Evolutionary conservation across 2,888 invertebrate species (phyloP), one percentile per base, ranked within the genome.

Genomic region (Cerastis rubricosa): DNA sequence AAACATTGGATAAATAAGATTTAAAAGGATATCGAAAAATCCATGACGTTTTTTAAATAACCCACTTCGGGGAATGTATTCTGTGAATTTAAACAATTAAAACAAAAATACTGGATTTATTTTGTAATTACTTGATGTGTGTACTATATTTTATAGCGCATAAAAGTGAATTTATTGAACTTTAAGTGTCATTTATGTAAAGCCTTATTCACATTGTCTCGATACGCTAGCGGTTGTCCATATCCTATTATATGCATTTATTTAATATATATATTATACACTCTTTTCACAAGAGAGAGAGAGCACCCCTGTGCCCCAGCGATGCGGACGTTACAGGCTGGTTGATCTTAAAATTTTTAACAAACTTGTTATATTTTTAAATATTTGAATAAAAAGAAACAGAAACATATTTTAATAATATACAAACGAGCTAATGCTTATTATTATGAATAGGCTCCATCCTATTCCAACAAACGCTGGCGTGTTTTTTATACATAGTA

Each of bases 41-140:
- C 25, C 14, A 25, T 7, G 4, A n/a, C n/a, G 2, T 25, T 51
- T 25, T 49, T 49, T 7, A 29, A 65, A 17, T n/a, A 40, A 40
- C 7, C 6, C 35, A 35, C 29, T 57, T 35, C 9, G 22, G 63
- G 7, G 25, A 70, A 45, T 43, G 64, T 63, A 69, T 54, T 65
- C 35, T 70, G 70, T 81, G 66, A 73, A 77, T 22, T 1, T 57
- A 49, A 45, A 59, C 22, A 71, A 61, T 17, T 47, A 2, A 59
- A 67, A 45, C 29, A 35, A 57, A 76, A 81, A 73, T 17, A 77
- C 70, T 67, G 81, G 68, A 14, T 61, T 72, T 43, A 59, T 76
- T 65, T 80, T 81, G 14, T 70, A 66, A 40, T 69, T 45, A 29
- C 19, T 25, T 35, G 9, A 61, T 61, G 9, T 35, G 14, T 61